Percentiles rank a stretch among this genome's conserved stretches.
Evolutionary conservation across 2,888 invertebrate genomes (phyloP).

Genomic region (Prosopocoilus inquinatus): DNA sequence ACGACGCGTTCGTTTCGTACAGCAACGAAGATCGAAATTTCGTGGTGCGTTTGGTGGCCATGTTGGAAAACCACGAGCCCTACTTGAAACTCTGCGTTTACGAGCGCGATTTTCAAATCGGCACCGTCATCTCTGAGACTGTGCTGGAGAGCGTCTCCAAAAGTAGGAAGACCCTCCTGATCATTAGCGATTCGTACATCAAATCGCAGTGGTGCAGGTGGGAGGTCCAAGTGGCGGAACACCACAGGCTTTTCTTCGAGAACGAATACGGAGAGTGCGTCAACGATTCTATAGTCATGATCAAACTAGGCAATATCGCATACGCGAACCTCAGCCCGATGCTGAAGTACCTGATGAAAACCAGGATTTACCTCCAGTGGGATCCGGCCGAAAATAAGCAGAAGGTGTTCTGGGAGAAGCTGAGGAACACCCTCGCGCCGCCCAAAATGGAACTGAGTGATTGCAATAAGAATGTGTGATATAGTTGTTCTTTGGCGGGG

Average conservation of each 20-base stretch:
- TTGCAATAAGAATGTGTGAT: too few relatives aligned
- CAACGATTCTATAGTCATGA: conserved; percentile 61
- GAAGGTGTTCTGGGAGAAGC: conserved; percentile 44
- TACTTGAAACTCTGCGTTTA: conserved; percentile 65
- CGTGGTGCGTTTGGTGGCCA: conserved; percentile 59
- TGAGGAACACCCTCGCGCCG: conserved; percentile 38
- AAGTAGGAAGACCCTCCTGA: conserved; percentile 63
- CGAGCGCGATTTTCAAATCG: conserved; percentile 67
- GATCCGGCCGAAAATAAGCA: conserved; percentile 50
- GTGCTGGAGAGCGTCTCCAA: conserved; percentile 63
- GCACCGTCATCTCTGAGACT: conserved; percentile 64
- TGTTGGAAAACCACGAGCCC: conserved; percentile 60
- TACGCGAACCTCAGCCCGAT: conserved; percentile 58
- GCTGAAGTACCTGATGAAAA: conserved; percentile 61
- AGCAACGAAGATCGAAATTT: conserved; percentile 62
- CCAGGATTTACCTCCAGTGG: conserved; percentile 65
- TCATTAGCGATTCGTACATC: conserved; percentile 67
- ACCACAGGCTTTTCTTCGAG: conserved; percentile 61
- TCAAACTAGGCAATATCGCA: conserved; percentile 61
- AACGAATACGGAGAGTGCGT: conserved; percentile 52
- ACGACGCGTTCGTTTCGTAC: conserved; percentile 63
- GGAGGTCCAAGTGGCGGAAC: conserved; percentile 68
- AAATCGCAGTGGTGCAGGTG: conserved; percentile 72
- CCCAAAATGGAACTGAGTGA: too few relatives aligned
- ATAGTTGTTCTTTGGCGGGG: too few relatives aligned